Percentiles rank a stretch among this genome's conserved stretches.
Evolutionary conservation across 2,113 vertebrate genomes (phyloP).

Genomic region (Tachysurus fulvidraco): DNA sequence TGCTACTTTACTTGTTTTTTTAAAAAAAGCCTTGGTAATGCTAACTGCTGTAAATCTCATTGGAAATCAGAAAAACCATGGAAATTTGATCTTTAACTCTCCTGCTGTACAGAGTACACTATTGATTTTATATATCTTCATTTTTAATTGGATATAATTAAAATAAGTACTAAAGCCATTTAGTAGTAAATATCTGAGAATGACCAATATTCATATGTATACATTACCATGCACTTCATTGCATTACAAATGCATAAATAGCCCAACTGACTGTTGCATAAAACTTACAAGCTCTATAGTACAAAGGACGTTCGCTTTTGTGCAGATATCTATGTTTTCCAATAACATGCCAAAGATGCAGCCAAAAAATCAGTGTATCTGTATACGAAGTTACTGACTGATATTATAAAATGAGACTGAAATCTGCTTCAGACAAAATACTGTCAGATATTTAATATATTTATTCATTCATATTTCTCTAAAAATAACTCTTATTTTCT

Average conservation of each 20-base stretch:
- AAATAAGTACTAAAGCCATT: background rate
- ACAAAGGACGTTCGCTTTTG: background rate
- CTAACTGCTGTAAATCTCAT: background rate
- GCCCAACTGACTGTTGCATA: background rate
- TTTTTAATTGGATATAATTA: background rate
- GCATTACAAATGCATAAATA: background rate
- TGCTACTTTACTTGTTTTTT: background rate
- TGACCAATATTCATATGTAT: background rate
- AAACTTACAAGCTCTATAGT: background rate
- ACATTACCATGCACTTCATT: background rate
- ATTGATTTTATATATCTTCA: background rate
- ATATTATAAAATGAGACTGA: background rate
- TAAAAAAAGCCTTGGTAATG: background rate
- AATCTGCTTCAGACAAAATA: background rate
- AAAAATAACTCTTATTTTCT: background rate
- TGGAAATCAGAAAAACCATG: background rate
- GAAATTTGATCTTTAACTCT: too few relatives aligned
- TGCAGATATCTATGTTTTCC: background rate
- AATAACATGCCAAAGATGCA: background rate
- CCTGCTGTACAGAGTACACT: background rate
- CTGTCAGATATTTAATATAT: slow-evolving; percentile 17
- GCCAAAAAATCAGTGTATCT: background rate
- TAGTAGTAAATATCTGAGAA: background rate
- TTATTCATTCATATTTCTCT: slow-evolving; percentile 31
- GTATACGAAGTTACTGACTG: background rate